Evolutionary conservation across 1,140 invertebrate genomes (phyloP).

Genomic region (Drosophila guanche): DNA sequence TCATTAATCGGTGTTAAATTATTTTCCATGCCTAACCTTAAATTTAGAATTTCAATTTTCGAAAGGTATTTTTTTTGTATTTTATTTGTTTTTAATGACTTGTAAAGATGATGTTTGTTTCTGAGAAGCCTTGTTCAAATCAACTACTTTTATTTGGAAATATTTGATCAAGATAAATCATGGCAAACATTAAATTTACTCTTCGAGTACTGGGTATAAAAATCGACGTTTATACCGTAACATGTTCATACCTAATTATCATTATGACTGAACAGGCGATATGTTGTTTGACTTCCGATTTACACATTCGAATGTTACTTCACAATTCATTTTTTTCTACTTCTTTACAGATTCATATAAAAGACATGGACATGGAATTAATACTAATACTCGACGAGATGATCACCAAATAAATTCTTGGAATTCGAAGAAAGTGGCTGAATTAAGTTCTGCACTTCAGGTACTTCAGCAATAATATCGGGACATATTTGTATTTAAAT

Average conservation of each 20-base stretch:
- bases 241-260: too few species aligned
- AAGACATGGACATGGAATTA: slow-evolving; percentile 62
- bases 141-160: too few species aligned
- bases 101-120: neutral
- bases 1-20: neutral
- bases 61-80: neutral
- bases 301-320: too few species aligned
- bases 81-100: neutral
- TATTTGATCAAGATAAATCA: too few species aligned
- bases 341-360: slow-evolving; percentile 65
- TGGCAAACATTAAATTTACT: too few species aligned
- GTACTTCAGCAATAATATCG: slow-evolving; percentile 6
- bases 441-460: slow-evolving; percentile 58
- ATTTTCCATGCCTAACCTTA: slow-evolving; percentile 36
- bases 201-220: too few species aligned
- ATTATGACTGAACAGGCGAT: too few species aligned
- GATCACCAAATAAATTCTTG: slow-evolving; percentile 71
- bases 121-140: neutral
- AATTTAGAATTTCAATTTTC: slow-evolving; percentile 35
- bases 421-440: slow-evolving; percentile 58
- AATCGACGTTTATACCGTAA: too few species aligned
- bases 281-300: too few species aligned
- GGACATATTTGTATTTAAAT: too few species aligned
- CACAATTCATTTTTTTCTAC: too few species aligned
- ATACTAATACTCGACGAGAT: slow-evolving; percentile 66